Evolutionary conservation across 1,140 invertebrate genomes (phyloP).

Genomic region (Aphelenchoides besseyi): DNA sequence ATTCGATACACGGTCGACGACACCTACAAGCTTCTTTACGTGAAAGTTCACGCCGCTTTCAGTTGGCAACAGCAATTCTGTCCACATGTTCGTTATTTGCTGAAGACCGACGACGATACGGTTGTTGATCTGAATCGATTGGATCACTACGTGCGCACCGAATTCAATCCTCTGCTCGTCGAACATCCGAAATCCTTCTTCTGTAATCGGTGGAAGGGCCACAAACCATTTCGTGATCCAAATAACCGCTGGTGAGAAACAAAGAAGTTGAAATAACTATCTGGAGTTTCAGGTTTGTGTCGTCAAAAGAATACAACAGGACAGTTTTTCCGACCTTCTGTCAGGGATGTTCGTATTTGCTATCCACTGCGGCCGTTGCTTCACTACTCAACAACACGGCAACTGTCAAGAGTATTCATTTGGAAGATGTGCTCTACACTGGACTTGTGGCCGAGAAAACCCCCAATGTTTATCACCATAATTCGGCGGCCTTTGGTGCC

Average conservation of each 20-base stretch:
- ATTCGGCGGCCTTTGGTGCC: not conserved
- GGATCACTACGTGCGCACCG: not conserved
- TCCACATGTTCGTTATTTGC: constrained; percentile 14
- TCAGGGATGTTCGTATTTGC: constrained; percentile 19
- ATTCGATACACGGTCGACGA: not conserved
- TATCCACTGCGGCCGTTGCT: not conserved
- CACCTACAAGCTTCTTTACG: not conserved
- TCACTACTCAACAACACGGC: not conserved
- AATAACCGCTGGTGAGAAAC: not conserved
- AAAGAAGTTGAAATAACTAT: not conserved
- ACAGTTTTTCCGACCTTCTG: constrained; percentile 7
- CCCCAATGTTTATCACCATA: not conserved
- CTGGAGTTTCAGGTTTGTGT: not conserved
- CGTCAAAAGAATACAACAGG: not conserved
- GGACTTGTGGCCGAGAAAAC: not conserved
- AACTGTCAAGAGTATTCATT: not conserved
- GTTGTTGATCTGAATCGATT: constrained; percentile 9
- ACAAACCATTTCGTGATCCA: not conserved
- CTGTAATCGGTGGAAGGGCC: not conserved
- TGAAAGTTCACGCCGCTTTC: constrained; percentile 10
- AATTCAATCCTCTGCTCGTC: not conserved
- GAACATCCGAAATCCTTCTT: not conserved
- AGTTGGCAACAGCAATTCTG: not conserved
- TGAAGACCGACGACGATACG: constrained; percentile 22
- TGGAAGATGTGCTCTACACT: constrained; percentile 9